Base-by-base conservation (phyloP, 2,888 invertebrate species). In the Folsomia candida region DNA sequence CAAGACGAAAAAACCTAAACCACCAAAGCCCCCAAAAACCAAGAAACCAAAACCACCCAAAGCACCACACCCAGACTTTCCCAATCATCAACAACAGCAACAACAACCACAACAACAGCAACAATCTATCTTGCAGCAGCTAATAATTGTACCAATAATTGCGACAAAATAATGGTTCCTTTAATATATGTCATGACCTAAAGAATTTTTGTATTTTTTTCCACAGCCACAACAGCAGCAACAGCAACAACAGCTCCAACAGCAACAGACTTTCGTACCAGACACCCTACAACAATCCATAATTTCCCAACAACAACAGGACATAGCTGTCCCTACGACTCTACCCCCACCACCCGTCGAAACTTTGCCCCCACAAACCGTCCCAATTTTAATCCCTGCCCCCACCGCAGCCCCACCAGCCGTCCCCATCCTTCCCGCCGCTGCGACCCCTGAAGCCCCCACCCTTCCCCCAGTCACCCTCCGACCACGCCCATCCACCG, bases 401-500 rank as follows among this genome's bases (percentile, higher is more conserved):
- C 24, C 59, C 24, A 24, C 59, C 18, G 6, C 9, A 59, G 26
- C 29, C 27, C n/a, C 37, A 6, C 4, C 3, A 14, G 29, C 27
- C 6, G 60, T 6, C 24, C 60, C 22, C 9, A 57, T 22, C 6
- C 6, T 57, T 6, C 11, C 57, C 57, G 6, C 57, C 6, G 57
- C 57, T 6, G 11, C 57, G 6, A 22, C 57, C 22, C n/a, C 57
- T 18, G 57, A 6, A 57, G 20, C 6, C n/a, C 14, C n/a, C 20
- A 57, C 22, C 9, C n/a, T 24, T 3, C n/a, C n/a, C n/a, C 20
- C 20, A 27, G 69, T 65, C 9, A 54, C 66, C 26, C 14, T 57
- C 20, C n/a, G 69, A 47, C 72, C 72, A 1, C 47, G 67, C 6
- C 73, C 73, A n/a, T 54, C 62, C 1, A 64, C 51, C 26, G 62